These are phyloP conservation scores for Xenus cinereus DNA, from an alignment of 2,113 vertebrate genomes.

Conservation along the genomic window DNA sequence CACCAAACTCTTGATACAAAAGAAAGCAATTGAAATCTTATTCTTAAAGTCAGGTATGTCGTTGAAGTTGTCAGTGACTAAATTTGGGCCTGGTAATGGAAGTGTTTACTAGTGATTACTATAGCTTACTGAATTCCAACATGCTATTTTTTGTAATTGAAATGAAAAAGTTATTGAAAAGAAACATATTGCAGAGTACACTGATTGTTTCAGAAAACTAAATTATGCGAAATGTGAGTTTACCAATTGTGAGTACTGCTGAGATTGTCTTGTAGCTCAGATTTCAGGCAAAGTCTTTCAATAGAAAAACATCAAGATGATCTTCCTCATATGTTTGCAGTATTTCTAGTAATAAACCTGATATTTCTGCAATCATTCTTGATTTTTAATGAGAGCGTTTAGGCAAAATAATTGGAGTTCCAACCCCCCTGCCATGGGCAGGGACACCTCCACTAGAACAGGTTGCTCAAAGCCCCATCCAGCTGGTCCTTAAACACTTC, in stretches of 20 bases:
- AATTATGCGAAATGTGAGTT: not conserved
- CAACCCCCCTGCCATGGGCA: too few relatives aligned
- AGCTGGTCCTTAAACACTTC: too few relatives aligned
- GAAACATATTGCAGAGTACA: not conserved
- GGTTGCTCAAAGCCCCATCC: too few relatives aligned
- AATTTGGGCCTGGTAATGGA: not conserved
- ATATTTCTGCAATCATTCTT: not conserved
- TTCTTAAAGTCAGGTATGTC: not conserved
- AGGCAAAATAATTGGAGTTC: too few relatives aligned
- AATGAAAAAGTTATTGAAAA: not conserved
- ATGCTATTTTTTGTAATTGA: not conserved
- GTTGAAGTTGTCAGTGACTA: not conserved
- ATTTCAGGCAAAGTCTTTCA: not conserved
- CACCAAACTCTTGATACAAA: not conserved
- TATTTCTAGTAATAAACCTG: not conserved
- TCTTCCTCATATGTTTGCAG: not conserved
- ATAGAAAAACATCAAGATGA: not conserved
- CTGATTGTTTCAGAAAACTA: not conserved
- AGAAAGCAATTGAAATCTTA: not conserved
- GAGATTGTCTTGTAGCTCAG: not conserved
- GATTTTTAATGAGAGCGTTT: not conserved
- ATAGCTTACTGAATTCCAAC: not conserved
- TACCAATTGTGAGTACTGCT: not conserved
- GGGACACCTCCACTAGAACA: too few relatives aligned
- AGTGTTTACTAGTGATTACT: not conserved